Base-by-base conservation (phyloP, 37 sponge, comb jelly and placozoan species). In the Amphimedon queenslandica region DNA sequence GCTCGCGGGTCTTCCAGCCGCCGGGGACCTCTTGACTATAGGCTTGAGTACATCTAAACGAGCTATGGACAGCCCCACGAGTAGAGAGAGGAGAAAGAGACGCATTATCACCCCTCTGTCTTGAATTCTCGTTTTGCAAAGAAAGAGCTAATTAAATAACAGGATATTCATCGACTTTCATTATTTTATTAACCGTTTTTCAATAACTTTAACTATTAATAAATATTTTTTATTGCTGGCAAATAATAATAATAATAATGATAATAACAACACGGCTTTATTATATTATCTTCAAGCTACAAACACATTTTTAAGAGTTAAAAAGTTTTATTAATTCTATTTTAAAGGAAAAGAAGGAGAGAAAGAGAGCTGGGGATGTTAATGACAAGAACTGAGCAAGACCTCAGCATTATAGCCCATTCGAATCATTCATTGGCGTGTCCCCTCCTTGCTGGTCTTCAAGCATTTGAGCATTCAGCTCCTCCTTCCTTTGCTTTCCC, bases 1-100 rank as follows among this genome's bases (percentile, higher is more conserved):
- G n/a, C n/a, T n/a, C n/a, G n/a, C n/a, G n/a, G n/a, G n/a, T n/a
- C n/a, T n/a, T 18, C 13, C 13, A 18, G 13, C 13, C 8, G 66
- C 66, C 24, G 66, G 66, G 23, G 36, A 35, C 33, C 1, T 10
- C 4, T 34, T 30, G 23, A 65, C 66, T 65, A 65, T 65, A 3
- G 66, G 66, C 66, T 65, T 23, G 23, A 18, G 34, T 3, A 65
- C 4, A 34, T 65, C 66, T 32, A 65, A 47, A n/a, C n/a, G n/a
- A n/a, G n/a, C n/a, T n/a, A 85, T 69, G 28, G 86, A 80, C 30
- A 85, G 32, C 73, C 79, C 86, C 72, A 64, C 33, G 0, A 43
- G 25, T 37, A 24, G 42, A 29, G 13, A 37, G 35, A 33, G 27
- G 1, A 31, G 23, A 51, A 5, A 1, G 0, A 38, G 43, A 69